Percentiles rank a stretch among this genome's conserved stretches.
Evolutionary conservation across 2,113 vertebrate species (phyloP).

Genomic region (Bothrops jararaca): DNA sequence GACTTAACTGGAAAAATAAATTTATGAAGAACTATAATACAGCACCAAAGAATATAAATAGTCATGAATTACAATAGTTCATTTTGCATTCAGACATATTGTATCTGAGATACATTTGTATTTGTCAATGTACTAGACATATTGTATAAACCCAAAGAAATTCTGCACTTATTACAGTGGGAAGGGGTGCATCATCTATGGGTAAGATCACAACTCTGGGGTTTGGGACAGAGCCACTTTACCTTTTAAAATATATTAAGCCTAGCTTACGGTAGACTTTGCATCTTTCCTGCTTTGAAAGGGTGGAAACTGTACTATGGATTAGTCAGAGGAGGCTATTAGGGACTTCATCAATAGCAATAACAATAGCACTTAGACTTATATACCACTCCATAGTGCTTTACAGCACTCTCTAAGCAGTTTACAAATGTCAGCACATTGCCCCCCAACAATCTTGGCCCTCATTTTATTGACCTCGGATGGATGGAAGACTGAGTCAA

Average conservation of each 20-base stretch:
- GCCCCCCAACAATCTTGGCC: not conserved
- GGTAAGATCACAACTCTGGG: not conserved
- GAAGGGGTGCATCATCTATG: not conserved
- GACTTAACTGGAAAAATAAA: conserved; percentile 20
- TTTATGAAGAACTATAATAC: not conserved
- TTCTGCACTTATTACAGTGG: not conserved
- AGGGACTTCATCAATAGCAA: not conserved
- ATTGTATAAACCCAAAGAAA: not conserved
- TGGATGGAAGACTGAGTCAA: not conserved
- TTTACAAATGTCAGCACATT: not conserved
- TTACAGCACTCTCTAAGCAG: not conserved
- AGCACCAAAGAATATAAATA: not conserved
- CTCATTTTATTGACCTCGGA: not conserved
- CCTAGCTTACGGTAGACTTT: not conserved
- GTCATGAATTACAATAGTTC: conserved; percentile 1
- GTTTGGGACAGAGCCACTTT: not conserved
- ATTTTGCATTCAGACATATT: not conserved
- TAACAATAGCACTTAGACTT: not conserved
- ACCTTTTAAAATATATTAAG: not conserved
- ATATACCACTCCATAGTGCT: not conserved
- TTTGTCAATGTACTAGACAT: not conserved
- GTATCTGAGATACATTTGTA: not conserved
- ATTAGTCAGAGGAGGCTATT: not conserved
- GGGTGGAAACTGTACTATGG: not conserved
- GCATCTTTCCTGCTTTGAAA: not conserved